phyloP scores from a whole-genome alignment of 2,797 vertebrate species.

The Sparus aurata region DNA sequence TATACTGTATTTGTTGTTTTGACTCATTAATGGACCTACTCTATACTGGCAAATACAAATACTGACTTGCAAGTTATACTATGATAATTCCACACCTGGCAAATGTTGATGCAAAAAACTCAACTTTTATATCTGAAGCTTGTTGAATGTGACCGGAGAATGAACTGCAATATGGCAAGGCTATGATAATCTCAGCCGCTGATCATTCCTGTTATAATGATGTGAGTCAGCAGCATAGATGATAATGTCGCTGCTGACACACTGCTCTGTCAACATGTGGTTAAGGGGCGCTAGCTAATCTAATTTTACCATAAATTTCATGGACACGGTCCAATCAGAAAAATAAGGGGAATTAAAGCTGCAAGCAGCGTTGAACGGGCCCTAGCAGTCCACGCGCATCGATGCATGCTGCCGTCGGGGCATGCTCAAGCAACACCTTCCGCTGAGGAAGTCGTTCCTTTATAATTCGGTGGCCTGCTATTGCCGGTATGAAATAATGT shows the following conservation, averaged over 20 bases:
- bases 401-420: too few species aligned
- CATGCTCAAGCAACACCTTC: too few species aligned
- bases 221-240: slow-evolving; percentile 24
- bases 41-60: background rate
- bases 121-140: background rate
- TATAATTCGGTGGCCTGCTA: too few species aligned
- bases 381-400: too few species aligned
- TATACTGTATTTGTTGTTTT: background rate
- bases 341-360: slow-evolving; percentile 27
- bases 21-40: background rate
- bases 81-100: background rate
- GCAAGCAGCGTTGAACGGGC: too few species aligned
- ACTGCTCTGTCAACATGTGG: slow-evolving; percentile 28
- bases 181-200: background rate
- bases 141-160: slow-evolving; percentile 3
- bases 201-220: slow-evolving; percentile 11
- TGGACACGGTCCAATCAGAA: slow-evolving; percentile 27
- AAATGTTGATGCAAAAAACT: slow-evolving; percentile 26
- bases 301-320: slow-evolving; percentile 23
- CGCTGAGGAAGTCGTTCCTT: too few species aligned
- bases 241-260: slow-evolving; percentile 22
- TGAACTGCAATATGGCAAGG: background rate
- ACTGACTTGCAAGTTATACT: background rate
- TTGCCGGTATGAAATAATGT: too few species aligned
- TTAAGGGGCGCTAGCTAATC: slow-evolving; percentile 26